phyloP scores from a whole-genome alignment of 2,888 invertebrate genomes.

The Heliconius hortense region DNA sequence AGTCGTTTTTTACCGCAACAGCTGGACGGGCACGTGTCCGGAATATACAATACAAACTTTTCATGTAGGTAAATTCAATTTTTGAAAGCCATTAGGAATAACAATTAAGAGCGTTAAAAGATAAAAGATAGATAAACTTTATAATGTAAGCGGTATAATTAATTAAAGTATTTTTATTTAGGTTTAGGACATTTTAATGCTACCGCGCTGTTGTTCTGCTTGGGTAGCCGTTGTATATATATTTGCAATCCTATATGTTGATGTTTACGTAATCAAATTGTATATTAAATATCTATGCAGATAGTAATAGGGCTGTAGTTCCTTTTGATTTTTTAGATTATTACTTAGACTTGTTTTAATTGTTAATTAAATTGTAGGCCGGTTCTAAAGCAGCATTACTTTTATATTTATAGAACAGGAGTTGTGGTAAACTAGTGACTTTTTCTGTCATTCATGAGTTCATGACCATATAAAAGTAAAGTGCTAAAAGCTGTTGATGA shows the following conservation, averaged over 20 bases:
- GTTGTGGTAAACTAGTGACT: slow-evolving; percentile 11
- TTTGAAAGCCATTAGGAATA: slow-evolving; percentile 42
- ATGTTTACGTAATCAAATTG: neutral
- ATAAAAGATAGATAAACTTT: slow-evolving; percentile 21
- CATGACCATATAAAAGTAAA: slow-evolving; percentile 27
- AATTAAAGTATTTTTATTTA: slow-evolving; percentile 38
- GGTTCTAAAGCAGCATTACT: neutral
- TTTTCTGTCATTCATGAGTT: slow-evolving; percentile 22
- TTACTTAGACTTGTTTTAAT: neutral
- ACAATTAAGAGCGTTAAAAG: slow-evolving; percentile 62
- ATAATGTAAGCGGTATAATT: neutral
- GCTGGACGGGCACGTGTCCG: slow-evolving; percentile 53
- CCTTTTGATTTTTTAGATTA: neutral
- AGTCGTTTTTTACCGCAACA: slow-evolving; percentile 62
- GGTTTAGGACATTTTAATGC: slow-evolving; percentile 34
- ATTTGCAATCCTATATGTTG: slow-evolving; percentile 44
- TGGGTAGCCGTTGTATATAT: slow-evolving; percentile 52
- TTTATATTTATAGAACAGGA: slow-evolving; percentile 22
- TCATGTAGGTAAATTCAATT: slow-evolving; percentile 32
- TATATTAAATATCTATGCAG: neutral
- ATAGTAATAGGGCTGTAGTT: neutral
- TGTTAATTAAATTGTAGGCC: neutral
- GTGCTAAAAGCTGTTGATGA: slow-evolving; percentile 29
- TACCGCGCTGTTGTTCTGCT: slow-evolving; percentile 53
- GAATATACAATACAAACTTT: slow-evolving; percentile 30